These are phyloP conservation scores for Aythya baeri DNA, from an alignment of 2,113 vertebrate genomes.

Conservation along the genomic window DNA sequence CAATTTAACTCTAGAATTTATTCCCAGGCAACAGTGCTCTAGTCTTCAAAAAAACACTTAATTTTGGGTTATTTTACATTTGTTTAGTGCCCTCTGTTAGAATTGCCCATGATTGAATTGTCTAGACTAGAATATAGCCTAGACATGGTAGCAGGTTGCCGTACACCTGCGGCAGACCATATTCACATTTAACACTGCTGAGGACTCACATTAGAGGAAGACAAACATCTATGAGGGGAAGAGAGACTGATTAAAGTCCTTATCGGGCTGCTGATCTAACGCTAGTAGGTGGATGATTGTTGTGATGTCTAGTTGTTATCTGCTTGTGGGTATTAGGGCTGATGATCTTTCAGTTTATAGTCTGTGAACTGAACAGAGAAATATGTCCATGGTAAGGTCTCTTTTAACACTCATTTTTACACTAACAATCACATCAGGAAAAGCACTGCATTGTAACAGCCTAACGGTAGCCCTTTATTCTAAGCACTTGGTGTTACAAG, in stretches of 20 bases:
- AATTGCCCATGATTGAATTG: not conserved
- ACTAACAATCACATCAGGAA: constrained; percentile 61
- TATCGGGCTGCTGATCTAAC: not conserved
- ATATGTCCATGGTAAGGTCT: constrained; percentile 64
- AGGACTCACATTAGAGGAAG: not conserved
- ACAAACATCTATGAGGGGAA: not conserved
- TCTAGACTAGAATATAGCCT: not conserved
- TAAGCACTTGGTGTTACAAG: constrained; percentile 77
- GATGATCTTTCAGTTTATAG: constrained; percentile 67
- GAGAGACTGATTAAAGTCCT: not conserved
- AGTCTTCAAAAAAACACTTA: not conserved
- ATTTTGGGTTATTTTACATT: not conserved
- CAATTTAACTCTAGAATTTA: not conserved
- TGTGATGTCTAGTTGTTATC: constrained; percentile 14
- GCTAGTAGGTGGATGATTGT: not conserved
- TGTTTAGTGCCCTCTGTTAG: not conserved
- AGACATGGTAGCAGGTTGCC: accelerated
- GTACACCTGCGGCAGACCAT: not conserved
- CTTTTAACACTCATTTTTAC: constrained; percentile 35
- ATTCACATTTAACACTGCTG: not conserved
- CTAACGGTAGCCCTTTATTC: constrained; percentile 69
- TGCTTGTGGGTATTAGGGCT: constrained; percentile 52
- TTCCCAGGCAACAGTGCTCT: not conserved
- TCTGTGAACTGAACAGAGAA: constrained; percentile 14
- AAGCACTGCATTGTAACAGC: constrained; percentile 73